phyloP scores from a whole-genome alignment of 2,797 vertebrate species.

The Lateolabrax maculatus region DNA sequence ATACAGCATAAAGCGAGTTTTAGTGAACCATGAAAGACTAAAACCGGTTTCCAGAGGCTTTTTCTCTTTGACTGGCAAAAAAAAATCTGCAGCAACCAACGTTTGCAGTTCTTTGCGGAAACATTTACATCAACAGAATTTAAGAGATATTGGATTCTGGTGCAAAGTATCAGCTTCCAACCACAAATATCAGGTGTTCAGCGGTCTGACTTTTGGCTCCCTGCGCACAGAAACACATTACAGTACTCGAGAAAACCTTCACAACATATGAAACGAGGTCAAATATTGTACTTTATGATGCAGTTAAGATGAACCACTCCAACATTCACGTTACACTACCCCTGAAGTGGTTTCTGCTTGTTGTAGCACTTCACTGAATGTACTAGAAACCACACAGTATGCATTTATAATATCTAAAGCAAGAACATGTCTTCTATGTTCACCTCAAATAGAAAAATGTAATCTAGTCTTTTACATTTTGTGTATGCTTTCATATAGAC shows the following conservation, averaged over 20 bases:
- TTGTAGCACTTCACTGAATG: too few species aligned
- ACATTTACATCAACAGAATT: constrained; percentile 32
- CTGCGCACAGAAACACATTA: neutral
- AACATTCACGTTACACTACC: too few species aligned
- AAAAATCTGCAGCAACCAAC: neutral
- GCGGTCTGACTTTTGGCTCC: constrained; percentile 1
- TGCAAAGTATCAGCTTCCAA: constrained; percentile 34
- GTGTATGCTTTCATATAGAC: neutral
- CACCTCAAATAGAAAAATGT: too few species aligned
- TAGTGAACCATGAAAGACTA: neutral
- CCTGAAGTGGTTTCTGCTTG: too few species aligned
- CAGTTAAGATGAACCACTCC: too few species aligned
- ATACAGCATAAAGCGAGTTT: neutral
- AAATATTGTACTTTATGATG: too few species aligned
- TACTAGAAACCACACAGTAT: too few species aligned
- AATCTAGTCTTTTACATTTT: too few species aligned
- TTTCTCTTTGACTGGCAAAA: neutral
- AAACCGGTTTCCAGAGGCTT: neutral
- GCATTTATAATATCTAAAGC: too few species aligned
- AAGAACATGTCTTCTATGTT: too few species aligned
- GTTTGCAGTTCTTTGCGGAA: constrained; percentile 11
- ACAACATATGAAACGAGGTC: neutral
- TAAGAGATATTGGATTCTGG: constrained; percentile 11
- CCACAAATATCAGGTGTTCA: constrained; percentile 27
- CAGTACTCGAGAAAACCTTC: neutral